Percentiles rank a stretch among this genome's conserved stretches.
Conservation (phyloP, 2,888 invertebrate species). For the Eumacrocentrus americanus region DNA sequence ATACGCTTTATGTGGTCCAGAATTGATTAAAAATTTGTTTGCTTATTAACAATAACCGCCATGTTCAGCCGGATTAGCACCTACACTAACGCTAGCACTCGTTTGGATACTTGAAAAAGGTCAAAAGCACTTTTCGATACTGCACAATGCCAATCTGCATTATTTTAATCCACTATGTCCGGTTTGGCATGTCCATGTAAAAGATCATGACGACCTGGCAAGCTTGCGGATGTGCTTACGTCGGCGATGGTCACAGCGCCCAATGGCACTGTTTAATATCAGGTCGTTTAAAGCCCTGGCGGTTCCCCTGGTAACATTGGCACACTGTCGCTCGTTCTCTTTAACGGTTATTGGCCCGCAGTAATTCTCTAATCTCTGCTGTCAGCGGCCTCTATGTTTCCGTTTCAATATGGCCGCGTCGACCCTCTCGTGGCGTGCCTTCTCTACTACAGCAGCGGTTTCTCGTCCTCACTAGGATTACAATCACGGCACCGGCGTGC, state of each 20-base stretch:
- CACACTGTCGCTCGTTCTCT: slow-evolving; percentile 56
- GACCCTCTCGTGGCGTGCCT: slow-evolving; percentile 16
- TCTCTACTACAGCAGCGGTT: too few species aligned
- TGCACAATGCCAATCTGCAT: slow-evolving; percentile 11
- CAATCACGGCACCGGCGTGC: slow-evolving; percentile 32
- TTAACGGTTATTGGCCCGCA: slow-evolving; percentile 59
- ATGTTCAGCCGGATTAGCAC: too few species aligned
- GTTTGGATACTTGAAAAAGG: too few species aligned
- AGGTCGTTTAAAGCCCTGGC: slow-evolving; percentile 48
- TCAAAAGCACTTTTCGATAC: neutral
- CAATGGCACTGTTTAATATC: slow-evolving; percentile 52
- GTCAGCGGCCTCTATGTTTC: slow-evolving; percentile 57
- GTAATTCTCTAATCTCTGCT: slow-evolving; percentile 60
- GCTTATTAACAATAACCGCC: too few species aligned
- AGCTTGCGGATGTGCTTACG: slow-evolving; percentile 2
- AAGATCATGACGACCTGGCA: slow-evolving; percentile 11
- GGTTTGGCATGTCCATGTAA: slow-evolving; percentile 13
- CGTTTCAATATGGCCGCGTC: slow-evolving; percentile 55
- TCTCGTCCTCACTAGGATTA: slow-evolving; percentile 28
- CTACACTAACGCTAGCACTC: too few species aligned
- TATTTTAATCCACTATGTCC: slow-evolving; percentile 8
- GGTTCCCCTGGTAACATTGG: slow-evolving; percentile 35
- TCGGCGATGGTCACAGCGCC: neutral
- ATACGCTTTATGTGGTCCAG: too few species aligned
- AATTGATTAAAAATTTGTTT: too few species aligned